phyloP scores from a whole-genome alignment of 2,113 vertebrate genomes.

The Polypterus senegalus region DNA sequence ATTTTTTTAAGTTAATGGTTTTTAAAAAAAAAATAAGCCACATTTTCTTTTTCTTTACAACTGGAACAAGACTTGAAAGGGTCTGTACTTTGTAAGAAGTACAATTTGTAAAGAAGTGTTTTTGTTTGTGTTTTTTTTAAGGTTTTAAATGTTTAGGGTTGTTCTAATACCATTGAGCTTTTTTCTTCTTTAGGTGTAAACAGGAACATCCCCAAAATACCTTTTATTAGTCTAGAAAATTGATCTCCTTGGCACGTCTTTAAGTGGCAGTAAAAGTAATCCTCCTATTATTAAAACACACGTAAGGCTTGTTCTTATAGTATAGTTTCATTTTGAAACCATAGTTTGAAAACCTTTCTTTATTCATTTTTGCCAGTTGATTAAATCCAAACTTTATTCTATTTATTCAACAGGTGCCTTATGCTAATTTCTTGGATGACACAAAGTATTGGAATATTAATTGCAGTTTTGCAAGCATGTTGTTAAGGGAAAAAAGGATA shows the following conservation, averaged over 20 bases:
- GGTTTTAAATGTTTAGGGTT: not conserved
- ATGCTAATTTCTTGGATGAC: constrained; percentile 66
- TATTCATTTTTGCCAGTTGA: too few species aligned
- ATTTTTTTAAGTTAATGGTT: too few species aligned
- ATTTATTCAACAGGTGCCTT: constrained; percentile 40
- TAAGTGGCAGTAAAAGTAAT: not conserved
- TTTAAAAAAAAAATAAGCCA: not conserved
- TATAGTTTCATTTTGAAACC: too few species aligned
- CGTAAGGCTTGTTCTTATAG: constrained; percentile 15
- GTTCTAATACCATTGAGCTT: not conserved
- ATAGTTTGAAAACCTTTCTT: too few species aligned
- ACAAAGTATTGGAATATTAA: constrained; percentile 50
- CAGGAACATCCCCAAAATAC: constrained; percentile 21
- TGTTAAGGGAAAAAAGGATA: constrained; percentile 12
- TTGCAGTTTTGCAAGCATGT: constrained; percentile 41
- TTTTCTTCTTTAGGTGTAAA: constrained; percentile 30
- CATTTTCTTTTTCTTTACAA: too few species aligned
- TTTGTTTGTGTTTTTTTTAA: not conserved
- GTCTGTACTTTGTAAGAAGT: too few species aligned
- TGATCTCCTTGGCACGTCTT: constrained; percentile 18
- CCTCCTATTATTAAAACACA: constrained; percentile 29
- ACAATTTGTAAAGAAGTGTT: too few species aligned
- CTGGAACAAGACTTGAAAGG: too few species aligned
- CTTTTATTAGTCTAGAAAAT: constrained; percentile 24
- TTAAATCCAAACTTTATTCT: not conserved